Base-by-base conservation (phyloP, 23 tunicate genomes). In the Phallusia fumigata region DNA sequence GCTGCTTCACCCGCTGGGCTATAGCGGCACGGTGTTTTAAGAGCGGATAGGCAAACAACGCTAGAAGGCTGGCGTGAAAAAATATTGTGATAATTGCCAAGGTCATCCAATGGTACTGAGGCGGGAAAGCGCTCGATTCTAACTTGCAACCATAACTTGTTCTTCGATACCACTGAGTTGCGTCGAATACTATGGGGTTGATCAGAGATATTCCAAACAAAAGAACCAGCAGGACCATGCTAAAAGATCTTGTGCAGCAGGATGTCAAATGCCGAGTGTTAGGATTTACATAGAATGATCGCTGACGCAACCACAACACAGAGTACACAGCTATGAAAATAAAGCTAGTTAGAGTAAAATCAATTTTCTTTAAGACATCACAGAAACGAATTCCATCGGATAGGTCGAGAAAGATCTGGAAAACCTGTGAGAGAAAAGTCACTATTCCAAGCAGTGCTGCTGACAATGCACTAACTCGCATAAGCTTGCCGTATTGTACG, bases 321-420 rank as follows among this genome's bases (percentile, higher is more conserved):
- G 83, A 36, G 36, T 79, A 79, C 10, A 79, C 83, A 15, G 83
- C 51, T 12, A 79, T 79, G 83, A 79, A 79, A 31, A 79, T 79
- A 33, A 79, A 79, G 36, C 52, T 79, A 32, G 83, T 79, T 11
- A 79, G 19, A 32, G 83, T 79, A 36, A 79, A 79, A 28, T 79
- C 83, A 30, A 79, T 32, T 79, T 79, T 79, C 73, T 40, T 33
- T 31, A 79, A 26, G 18, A 24, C 83, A 73, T 79, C 73, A 21
- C 83, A 79, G 24, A 79, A 79, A 6, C 22, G 33, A 47, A 79
- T 18, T n/a, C 31, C 83, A 10, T 10, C n/a, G 0, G 15, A 0
- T 0, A 79, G 36, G 36, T 79, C 73, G 0, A 79, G 73, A 18
- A 52, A 79, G 5, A 79, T 52, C 30, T 79, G 73, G 0, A 79